These are phyloP conservation scores for Leptonema lineaticorne DNA, from an alignment of 1,140 invertebrate species.

Conservation along the genomic window DNA sequence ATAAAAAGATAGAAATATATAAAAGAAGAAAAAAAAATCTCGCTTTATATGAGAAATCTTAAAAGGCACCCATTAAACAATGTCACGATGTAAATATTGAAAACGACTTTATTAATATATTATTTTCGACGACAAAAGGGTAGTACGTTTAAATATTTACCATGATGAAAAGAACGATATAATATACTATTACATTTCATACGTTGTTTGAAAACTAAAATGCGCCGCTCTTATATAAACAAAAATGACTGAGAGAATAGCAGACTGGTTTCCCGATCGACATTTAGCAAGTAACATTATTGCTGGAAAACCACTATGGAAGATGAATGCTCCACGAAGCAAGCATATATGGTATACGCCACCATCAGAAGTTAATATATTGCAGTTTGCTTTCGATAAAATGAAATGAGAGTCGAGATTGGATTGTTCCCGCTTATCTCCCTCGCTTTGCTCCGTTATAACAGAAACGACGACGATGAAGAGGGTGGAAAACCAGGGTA, in stretches of 20 bases:
- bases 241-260: too few relatives aligned
- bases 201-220: not conserved
- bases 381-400: slow-evolving; percentile 33
- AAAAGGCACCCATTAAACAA: slow-evolving; percentile 6
- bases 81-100: slow-evolving; percentile 5
- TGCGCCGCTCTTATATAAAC: not conserved
- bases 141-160: not conserved
- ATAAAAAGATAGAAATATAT: too few relatives aligned
- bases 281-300: slow-evolving; percentile 1
- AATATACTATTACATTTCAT: too few relatives aligned
- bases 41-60: too few relatives aligned
- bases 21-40: too few relatives aligned
- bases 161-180: not conserved
- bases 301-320: slow-evolving; percentile 1
- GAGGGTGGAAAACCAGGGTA: too few relatives aligned
- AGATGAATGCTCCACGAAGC: slow-evolving; percentile 24
- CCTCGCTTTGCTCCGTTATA: not conserved
- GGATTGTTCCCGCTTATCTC: slow-evolving; percentile 4
- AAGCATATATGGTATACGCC: slow-evolving; percentile 6
- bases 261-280: not conserved
- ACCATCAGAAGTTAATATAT: slow-evolving; percentile 24
- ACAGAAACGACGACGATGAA: too few relatives aligned
- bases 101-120: not conserved
- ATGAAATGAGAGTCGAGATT: slow-evolving; percentile 26
- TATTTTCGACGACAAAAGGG: not conserved